A percentile compares a stretch with the other conserved stretches of the same genome.
Conservation (phyloP, 2,888 invertebrate species). For the Ceramica pisi region DNA sequence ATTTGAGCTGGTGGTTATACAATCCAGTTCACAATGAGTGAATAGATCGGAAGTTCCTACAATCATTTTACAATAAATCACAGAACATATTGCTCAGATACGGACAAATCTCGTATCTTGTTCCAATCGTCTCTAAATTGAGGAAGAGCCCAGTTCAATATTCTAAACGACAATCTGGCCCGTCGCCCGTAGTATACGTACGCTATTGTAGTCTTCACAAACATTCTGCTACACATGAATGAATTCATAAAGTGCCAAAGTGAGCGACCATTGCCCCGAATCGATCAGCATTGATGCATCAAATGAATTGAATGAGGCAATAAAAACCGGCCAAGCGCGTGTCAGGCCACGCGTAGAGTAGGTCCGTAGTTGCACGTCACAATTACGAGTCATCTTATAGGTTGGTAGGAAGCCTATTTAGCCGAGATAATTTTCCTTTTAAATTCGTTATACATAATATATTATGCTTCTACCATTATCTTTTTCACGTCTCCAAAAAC, state of each 20-base stretch:
- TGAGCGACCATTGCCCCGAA: slow-evolving; percentile 39
- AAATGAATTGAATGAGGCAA: slow-evolving; percentile 41
- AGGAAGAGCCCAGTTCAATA: slow-evolving; percentile 37
- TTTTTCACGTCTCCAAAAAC: too few relatives aligned
- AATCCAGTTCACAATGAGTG: not conserved
- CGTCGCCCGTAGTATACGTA: slow-evolving; percentile 17
- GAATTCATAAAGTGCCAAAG: slow-evolving; percentile 35
- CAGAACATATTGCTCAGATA: slow-evolving; percentile 9
- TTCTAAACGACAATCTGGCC: slow-evolving; percentile 22
- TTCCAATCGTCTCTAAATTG: slow-evolving; percentile 26
- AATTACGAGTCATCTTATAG: too few relatives aligned
- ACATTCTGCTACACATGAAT: slow-evolving; percentile 35
- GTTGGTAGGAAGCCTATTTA: too few relatives aligned
- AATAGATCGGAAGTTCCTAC: not conserved
- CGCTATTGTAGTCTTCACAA: slow-evolving; percentile 25
- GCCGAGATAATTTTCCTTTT: too few relatives aligned
- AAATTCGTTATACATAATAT: too few relatives aligned
- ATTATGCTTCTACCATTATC: too few relatives aligned
- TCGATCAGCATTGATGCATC: slow-evolving; percentile 56
- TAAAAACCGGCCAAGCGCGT: not conserved
- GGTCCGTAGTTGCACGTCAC: too few relatives aligned
- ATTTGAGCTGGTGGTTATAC: not conserved
- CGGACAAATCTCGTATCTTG: slow-evolving; percentile 20
- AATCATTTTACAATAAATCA: not conserved
- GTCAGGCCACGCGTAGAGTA: too few relatives aligned